Base-by-base conservation (phyloP, 1,140 invertebrate species). In the Rhopalosiphum padi region DNA sequence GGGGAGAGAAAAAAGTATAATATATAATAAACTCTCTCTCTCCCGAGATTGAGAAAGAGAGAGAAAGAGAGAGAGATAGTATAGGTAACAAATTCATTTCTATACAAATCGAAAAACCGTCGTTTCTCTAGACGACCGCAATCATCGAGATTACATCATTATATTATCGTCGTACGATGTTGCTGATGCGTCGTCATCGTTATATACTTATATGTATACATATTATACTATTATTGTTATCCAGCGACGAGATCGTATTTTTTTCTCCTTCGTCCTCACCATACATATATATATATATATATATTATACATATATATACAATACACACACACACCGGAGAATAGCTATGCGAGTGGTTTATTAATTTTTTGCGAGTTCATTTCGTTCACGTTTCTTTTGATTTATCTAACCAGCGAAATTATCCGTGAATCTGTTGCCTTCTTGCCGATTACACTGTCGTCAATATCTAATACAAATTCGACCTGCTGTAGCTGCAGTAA, bases 131-230 rank as follows among this genome's bases (percentile, higher is more conserved):
- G 83, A 85, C 83, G 83, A 85, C 83, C 83, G 35, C 83, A 85
- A 85, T 85, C 35, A 85, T 85, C 35, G 83, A 85, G 83, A 85
- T 85, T 85, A 43, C 37, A 43, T 85, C 83, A 85, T 43, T 85
- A 85, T 41, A 85, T n/a, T 41, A 85, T 43, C 37, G 83, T 25
- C 22, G 83, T 85, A 23, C 37, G 22, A 41, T 41, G 35, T 41
- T 25, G 37, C 23, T 43, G 37, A 85, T 85, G 83, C 22, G 37
- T 41, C 82, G 82, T 41, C 83, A 22, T 68, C 53, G 53, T 55
- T 68, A 68, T n/a, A n/a, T n/a, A n/a, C n/a, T n/a, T n/a, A n/a
- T n/a, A 68, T n/a, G n/a, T n/a, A 68, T 68, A 68, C 30, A 68
- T 68, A 68, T 68, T n/a, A n/a, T n/a, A 68, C n/a, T 68, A 68